Evolutionary conservation across 2,888 invertebrate genomes (phyloP).

Genomic region (Torymus tubicola): DNA sequence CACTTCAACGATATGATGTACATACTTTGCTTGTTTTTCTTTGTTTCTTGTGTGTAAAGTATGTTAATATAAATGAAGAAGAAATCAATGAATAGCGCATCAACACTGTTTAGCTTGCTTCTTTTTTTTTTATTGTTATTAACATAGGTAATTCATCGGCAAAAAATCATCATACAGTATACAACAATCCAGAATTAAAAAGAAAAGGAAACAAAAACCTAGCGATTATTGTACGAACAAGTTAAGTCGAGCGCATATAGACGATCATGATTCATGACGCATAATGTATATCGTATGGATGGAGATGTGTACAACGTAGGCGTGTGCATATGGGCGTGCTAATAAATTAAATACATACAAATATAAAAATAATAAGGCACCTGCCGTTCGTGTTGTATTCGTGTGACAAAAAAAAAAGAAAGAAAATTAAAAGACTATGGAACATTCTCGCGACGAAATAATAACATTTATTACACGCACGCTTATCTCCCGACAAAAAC

Average conservation of each 20-base stretch:
- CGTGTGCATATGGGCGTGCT: too few species aligned
- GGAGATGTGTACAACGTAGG: neutral
- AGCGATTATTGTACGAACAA: conserved; percentile 14
- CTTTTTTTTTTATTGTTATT: conserved; percentile 11
- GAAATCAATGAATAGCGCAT: conserved; percentile 5
- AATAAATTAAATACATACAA: conserved; percentile 27
- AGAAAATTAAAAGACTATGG: neutral
- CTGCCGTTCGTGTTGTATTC: conserved; percentile 3
- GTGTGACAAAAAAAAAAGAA: neutral
- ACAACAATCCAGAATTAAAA: conserved; percentile 35
- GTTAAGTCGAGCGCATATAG: neutral
- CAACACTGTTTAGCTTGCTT: neutral
- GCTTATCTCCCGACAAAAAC: too few species aligned
- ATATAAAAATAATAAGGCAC: conserved; percentile 38
- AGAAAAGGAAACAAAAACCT: neutral
- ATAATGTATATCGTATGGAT: conserved; percentile 1
- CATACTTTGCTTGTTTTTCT: neutral
- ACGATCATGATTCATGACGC: neutral
- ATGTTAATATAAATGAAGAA: neutral
- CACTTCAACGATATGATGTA: conserved; percentile 22
- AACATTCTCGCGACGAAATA: conserved; percentile 16
- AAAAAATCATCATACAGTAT: conserved; percentile 22
- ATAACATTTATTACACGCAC: conserved; percentile 19
- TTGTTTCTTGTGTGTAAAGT: too few species aligned
- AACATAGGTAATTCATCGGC: neutral